Percentiles rank a stretch among this genome's conserved stretches.
These are phyloP conservation scores for Burhinus oedicnemus DNA, from an alignment of 2,113 vertebrate genomes.

Conservation along the genomic window DNA sequence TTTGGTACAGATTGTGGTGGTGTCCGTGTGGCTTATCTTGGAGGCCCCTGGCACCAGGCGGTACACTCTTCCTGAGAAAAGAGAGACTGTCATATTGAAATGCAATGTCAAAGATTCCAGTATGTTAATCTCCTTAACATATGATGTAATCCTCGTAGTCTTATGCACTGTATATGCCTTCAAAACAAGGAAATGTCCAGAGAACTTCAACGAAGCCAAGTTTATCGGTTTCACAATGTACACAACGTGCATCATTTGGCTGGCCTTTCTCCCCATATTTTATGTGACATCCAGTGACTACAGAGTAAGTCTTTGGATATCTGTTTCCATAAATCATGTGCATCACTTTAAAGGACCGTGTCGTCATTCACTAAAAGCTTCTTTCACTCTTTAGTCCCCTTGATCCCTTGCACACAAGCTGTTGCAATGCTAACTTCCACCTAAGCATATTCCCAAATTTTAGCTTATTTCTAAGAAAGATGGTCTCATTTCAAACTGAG, in stretches of 20 bases:
- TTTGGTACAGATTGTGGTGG: constrained; percentile 92
- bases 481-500: not conserved
- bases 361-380: not conserved
- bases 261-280: constrained; percentile 99
- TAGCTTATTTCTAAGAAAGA: not conserved
- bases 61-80: constrained; percentile 90
- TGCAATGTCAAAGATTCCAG: constrained; percentile 97
- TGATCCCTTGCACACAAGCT: not conserved
- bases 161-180: constrained; percentile 98
- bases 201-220: constrained; percentile 99
- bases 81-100: constrained; percentile 97
- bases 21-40: constrained; percentile 93
- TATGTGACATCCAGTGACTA: constrained; percentile 99
- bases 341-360: not conserved
- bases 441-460: not conserved
- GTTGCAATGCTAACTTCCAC: not conserved
- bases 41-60: constrained; percentile 92
- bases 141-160: constrained; percentile 95
- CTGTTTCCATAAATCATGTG: not conserved
- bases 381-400: not conserved
- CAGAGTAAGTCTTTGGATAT: constrained; percentile 85
- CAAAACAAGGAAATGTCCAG: constrained; percentile 98
- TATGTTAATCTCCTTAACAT: constrained; percentile 95
- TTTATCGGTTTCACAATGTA: constrained; percentile 99
- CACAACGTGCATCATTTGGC: constrained; percentile 98